Evolutionary conservation across 2,113 vertebrate species (phyloP), one percentile per base, ranked within the genome.

Genomic region (Protomyctophum bolini): DNA sequence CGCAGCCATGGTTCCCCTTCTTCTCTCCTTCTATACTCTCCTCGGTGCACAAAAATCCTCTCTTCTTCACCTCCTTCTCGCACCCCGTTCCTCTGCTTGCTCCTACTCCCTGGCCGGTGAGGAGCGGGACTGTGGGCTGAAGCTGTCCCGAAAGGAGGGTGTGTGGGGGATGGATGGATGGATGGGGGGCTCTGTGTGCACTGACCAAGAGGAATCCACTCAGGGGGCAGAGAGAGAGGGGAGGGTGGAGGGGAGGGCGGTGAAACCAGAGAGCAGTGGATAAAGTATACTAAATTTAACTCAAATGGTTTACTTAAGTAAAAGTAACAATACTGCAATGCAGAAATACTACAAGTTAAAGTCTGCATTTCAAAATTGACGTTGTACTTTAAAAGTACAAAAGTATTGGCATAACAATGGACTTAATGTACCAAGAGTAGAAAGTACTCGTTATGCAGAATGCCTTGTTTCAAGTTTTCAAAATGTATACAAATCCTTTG

Each of bases 1-100:
- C 71, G 83, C 57, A 89, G 90, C 93, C 97, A 98, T 98, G 88
- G 88, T 86, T 72, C 83, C 83, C 5, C 33, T 41, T 6, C 21
- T 21, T 87, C 68, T 85, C 74, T 65, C 83, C 82, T 56, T 21
- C 21, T 21, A 75, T 83, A 76, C 78, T 88, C 82, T 82, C 87
- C 88, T 86, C 56, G 60, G 72, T 83, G 86, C 73, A 83, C 76
- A 76, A 77, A 46, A 83, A 87, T 88, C 84, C 88, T 73, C 80
- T 61, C 75, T 65, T 84, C 33, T 41, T 41, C 33, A 41, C 33
- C 33, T 60, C 74, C 77, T 86, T 41, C 65, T 83, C 72, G 21
- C 21, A 21, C 21, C 70, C 79, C 67, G 62, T 77, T 86, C 77
- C 69, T 63, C 86, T 76, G 87, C 85, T 21, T 21, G 21, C 21